Base-by-base conservation (phyloP, 1,140 invertebrate species). In the Maconellicoccus hirsutus region DNA sequence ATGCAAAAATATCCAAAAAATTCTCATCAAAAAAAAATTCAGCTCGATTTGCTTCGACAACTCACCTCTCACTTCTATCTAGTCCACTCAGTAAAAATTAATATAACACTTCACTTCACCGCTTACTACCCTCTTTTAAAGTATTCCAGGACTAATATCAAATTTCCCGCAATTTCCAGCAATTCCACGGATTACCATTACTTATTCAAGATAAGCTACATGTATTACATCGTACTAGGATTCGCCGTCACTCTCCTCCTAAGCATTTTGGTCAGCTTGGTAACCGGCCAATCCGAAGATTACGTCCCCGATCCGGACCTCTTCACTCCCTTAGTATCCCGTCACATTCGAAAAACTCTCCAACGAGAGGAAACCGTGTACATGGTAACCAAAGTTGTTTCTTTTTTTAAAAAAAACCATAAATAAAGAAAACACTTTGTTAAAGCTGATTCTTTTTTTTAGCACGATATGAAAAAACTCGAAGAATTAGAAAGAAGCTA, bases 211-310 rank as follows among this genome's bases (percentile, higher is more conserved):
- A 81, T 96, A 14, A 95, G 93, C 0, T 96, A 96, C 77, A 85
- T 94, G 83, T 96, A 93, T 89, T 90, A 89, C 77, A 83, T 86
- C 4, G 84, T 87, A 0, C 79, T 91, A 63, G 91, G 89, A 69
- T 86, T 89, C 73, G 2, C 83, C 0, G 76, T 86, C 0, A 86
- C 90, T 1, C 76, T 90, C 1, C 29, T 88, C 0, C 74, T 90
- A 70, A 89, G 89, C n/a, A 79, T 84, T 33, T n/a, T 88, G 0
- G 76, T 86, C 1, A 87, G 86, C 74, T 77, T 77, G 22, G 61
- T 83, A 16, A 75, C 59, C 14, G 69, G 63, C 0, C 52, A 71
- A 0, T 12, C 75, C 52, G 76, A 72, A 70, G 77, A 74, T 39
- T 75, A 72, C 72, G 74, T 73, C 2, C 75, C 77, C 77, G 79